Conservation (phyloP, 1,140 invertebrate species). For the Tribolium madens region DNA sequence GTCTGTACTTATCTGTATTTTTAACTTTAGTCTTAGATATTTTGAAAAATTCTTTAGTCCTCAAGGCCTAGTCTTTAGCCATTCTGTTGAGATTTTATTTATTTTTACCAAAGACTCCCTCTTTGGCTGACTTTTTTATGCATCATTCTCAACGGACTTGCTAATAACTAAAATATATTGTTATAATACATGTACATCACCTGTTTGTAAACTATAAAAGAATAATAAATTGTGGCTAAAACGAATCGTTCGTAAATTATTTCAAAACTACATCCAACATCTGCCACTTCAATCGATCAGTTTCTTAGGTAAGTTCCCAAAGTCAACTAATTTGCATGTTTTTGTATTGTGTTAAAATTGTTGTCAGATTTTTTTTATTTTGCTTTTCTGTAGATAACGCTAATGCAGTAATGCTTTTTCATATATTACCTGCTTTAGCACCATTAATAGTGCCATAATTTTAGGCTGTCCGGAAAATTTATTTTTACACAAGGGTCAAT, state of each 20-base stretch:
- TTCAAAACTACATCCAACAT: conserved; percentile 10
- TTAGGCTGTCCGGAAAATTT: conserved; percentile 66
- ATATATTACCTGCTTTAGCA: conserved; percentile 11
- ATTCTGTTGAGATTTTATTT: conserved; percentile 46
- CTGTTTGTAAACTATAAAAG: conserved; percentile 62
- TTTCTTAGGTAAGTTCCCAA: conserved; percentile 45
- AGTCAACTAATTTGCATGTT: conserved; percentile 48
- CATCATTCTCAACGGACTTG: conserved; percentile 42
- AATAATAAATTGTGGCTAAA: conserved; percentile 61
- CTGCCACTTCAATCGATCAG: conserved; percentile 22
- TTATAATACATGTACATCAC: conserved; percentile 54
- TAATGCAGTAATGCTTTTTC: conserved; percentile 47
- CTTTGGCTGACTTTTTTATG: conserved; percentile 9
- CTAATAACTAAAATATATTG: conserved; percentile 48
- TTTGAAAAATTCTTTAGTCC: conserved; percentile 40
- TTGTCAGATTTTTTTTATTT: conserved; percentile 60
- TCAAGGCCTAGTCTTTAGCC: conserved; percentile 43
- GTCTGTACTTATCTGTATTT: conserved; percentile 42
- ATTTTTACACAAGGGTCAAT: conserved; percentile 64
- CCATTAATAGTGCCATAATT: conserved; percentile 54
- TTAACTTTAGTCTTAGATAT: conserved; percentile 43
- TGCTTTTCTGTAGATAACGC: conserved; percentile 37
- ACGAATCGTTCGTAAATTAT: conserved; percentile 40
- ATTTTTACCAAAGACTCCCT: conserved; percentile 32
- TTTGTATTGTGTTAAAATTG: conserved; percentile 61